Evolutionary conservation across 2,888 invertebrate species (phyloP), one percentile per base, ranked within the genome.

Genomic region (Synergus gifuensis): DNA sequence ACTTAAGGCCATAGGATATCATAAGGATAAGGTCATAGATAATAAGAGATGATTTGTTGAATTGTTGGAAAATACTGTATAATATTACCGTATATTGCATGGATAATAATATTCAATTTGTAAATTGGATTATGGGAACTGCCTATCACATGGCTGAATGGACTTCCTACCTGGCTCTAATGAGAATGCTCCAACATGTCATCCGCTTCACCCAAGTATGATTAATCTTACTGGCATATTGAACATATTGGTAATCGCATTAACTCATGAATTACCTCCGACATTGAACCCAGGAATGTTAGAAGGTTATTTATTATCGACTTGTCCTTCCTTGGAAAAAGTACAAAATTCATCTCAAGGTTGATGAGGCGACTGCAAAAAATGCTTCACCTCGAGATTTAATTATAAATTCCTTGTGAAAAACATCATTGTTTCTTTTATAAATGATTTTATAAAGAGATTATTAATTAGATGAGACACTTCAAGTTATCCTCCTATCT

Each of bases 201-300:
- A 69, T 69, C 67, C 28, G 40, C 36, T 69, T 16, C 42, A 62
- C n/a, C 49, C 76, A 63, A 76, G 60, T 78, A 46, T 67, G 42
- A 46, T 73, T 78, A 81, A 78, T 81, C 80, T 76, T 22, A 64
- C 36, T 60, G 44, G 58, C 44, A 54, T 78, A 76, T 62, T 63
- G 73, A 49, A 46, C 63, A 78, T 69, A 78, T 80, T 76, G 69
- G 69, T 79, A 77, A 81, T 79, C 76, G 42, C 78, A 49, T 79
- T 77, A 81, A 76, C 69, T 77, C 63, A 64, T 69, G 77, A 79
- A 77, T 77, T 79, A 67, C 42, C 64, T 64, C 64, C 77, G 42
- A 12, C 60, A 42, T 69, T 69, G 69, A 69, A 69, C 49, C 28
- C 46, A 14, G 22, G 8, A 36, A 69, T 69, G 16, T 28, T 8